Evolutionary conservation across 1,140 invertebrate species (phyloP).

Genomic region (Heliconius melpomene): DNA sequence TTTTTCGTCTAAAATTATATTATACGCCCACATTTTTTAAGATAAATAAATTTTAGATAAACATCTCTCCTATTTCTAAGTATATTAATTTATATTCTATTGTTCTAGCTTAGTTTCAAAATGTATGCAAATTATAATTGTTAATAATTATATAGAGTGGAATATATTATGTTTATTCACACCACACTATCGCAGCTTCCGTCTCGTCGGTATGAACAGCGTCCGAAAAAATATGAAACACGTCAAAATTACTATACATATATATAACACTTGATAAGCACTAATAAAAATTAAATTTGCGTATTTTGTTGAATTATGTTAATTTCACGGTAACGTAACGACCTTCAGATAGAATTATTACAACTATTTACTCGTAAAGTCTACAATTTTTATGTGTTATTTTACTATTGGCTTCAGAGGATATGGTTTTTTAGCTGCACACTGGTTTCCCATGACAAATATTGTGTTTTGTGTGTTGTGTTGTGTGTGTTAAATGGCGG

Average conservation of each 20-base stretch:
- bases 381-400: not conserved
- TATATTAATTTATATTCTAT: constrained; percentile 6
- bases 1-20: not conserved
- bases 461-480: no score
- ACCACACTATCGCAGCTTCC: not conserved
- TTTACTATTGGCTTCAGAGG: not conserved
- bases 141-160: constrained; percentile 9
- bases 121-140: constrained; percentile 7
- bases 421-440: not conserved
- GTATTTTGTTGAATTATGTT: not conserved
- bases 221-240: not conserved
- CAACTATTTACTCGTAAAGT: not conserved
- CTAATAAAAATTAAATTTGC: not conserved
- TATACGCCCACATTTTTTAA: not conserved
- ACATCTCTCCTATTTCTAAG: not conserved
- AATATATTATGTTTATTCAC: constrained; percentile 13
- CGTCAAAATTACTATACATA: not conserved
- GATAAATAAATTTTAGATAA: not conserved
- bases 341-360: not conserved
- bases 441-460: no score
- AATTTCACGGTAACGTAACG: not conserved
- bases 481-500: no score
- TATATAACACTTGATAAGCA: not conserved
- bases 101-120: not conserved
- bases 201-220: not conserved